These are phyloP conservation scores for Helleia helle DNA, from an alignment of 2,888 invertebrate species.

Conservation along the genomic window DNA sequence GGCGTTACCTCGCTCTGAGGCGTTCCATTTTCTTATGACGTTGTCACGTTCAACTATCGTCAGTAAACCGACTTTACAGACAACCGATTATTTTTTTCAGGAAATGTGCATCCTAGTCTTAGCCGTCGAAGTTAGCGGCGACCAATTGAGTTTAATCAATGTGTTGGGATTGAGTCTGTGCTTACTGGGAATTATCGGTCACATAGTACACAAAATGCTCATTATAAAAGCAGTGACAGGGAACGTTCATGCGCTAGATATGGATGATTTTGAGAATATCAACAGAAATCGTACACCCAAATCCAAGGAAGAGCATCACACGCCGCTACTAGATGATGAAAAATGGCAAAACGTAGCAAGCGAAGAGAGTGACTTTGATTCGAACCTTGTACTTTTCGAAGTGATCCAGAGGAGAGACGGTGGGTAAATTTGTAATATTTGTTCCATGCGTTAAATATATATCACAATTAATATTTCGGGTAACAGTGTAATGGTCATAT, in stretches of 20 bases:
- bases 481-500: neutral
- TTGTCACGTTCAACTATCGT: no score
- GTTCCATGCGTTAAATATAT: neutral
- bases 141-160: conserved; percentile 87
- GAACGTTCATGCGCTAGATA: conserved; percentile 37
- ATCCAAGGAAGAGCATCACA: conserved; percentile 33
- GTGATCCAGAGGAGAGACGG: conserved; percentile 69
- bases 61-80: no score
- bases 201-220: conserved; percentile 82
- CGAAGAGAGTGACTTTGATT: conserved; percentile 63
- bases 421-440: conserved; percentile 11
- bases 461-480: neutral
- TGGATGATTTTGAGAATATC: conserved; percentile 35
- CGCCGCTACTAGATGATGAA: conserved; percentile 45
- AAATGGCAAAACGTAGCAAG: conserved; percentile 35
- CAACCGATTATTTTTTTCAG: conserved; percentile 65
- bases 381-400: conserved; percentile 70
- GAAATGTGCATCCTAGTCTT: conserved; percentile 93
- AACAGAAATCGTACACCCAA: conserved; percentile 25
- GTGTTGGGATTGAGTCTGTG: conserved; percentile 89
- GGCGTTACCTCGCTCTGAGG: no score
- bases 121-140: conserved; percentile 91
- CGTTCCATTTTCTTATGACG: no score
- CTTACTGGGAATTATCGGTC: conserved; percentile 88
- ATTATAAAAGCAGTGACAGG: conserved; percentile 45